Evolutionary conservation across 2,888 invertebrate species (phyloP).

Genomic region (Antitype chi): DNA sequence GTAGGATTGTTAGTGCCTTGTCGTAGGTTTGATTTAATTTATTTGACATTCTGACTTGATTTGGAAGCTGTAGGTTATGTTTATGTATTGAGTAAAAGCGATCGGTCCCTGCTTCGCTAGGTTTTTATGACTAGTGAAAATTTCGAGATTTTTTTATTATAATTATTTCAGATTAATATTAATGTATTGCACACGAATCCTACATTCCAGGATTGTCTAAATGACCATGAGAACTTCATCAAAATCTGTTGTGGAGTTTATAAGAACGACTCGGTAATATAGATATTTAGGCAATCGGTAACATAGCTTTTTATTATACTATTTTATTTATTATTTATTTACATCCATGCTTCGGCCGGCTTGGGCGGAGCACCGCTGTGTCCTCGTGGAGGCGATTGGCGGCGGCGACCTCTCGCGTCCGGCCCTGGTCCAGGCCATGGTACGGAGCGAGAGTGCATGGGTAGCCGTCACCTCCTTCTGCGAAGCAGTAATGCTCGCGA

Average conservation of each 20-base stretch:
- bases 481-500: too few relatives aligned
- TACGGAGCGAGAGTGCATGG: too few relatives aligned
- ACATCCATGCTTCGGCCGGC: too few relatives aligned
- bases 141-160: not conserved
- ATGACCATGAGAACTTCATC: not conserved
- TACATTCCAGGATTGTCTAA: not conserved
- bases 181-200: not conserved
- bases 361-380: too few relatives aligned
- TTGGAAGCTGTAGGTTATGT: slow-evolving; percentile 1
- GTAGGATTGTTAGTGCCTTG: slow-evolving; percentile 10
- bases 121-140: not conserved
- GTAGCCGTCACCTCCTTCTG: too few relatives aligned
- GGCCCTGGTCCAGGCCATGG: too few relatives aligned
- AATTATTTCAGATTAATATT: not conserved
- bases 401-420: too few relatives aligned
- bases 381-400: too few relatives aligned
- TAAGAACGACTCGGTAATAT: not conserved
- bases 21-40: slow-evolving; percentile 40
- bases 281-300: too few relatives aligned
- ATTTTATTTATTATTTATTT: too few relatives aligned
- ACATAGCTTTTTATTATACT: too few relatives aligned
- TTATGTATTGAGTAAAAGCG: not conserved
- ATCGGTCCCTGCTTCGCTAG: not conserved
- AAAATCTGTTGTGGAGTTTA: not conserved
- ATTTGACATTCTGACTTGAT: slow-evolving; percentile 34